A percentile compares a stretch with the other conserved stretches of the same genome.
Conservation (phyloP, 2,113 vertebrate species). For the Acinonyx jubatus region DNA sequence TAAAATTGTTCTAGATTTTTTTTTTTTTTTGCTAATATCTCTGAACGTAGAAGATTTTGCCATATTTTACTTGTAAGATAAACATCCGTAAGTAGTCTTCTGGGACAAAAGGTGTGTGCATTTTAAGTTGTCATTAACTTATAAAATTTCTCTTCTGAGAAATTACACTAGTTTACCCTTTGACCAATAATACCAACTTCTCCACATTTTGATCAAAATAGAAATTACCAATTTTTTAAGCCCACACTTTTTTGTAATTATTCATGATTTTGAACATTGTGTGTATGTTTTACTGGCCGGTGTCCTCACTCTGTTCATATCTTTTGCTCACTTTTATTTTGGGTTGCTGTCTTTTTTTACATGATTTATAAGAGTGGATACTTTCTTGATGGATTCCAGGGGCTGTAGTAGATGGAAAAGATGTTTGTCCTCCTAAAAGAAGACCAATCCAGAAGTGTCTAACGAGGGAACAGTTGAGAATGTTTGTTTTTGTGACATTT, state of each 20-base stretch:
- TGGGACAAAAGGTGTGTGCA: not conserved
- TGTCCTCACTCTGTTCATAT: not conserved
- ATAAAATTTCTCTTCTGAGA: constrained; percentile 31
- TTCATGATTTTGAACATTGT: not conserved
- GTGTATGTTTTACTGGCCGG: not conserved
- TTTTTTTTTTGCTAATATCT: not conserved
- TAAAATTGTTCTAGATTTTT: not conserved
- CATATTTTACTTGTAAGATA: not conserved
- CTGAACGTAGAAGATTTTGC: not conserved
- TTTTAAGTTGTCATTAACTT: not conserved
- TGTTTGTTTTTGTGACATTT: not conserved
- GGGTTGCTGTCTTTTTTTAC: not conserved
- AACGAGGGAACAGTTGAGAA: not conserved
- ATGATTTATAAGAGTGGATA: not conserved
- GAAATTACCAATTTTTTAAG: not conserved
- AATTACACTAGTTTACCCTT: not conserved
- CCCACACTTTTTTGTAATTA: not conserved
- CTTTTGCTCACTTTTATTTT: not conserved
- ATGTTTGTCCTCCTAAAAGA: not conserved
- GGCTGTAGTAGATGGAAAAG: not conserved
- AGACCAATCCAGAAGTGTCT: not conserved
- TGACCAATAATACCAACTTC: not conserved
- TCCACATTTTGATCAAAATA: not conserved
- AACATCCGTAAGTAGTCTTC: not conserved
- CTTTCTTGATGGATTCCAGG: not conserved